These are phyloP conservation scores for Potamarius usumacintae DNA, from an alignment of 2,113 vertebrate genomes.

Conservation along the genomic window DNA sequence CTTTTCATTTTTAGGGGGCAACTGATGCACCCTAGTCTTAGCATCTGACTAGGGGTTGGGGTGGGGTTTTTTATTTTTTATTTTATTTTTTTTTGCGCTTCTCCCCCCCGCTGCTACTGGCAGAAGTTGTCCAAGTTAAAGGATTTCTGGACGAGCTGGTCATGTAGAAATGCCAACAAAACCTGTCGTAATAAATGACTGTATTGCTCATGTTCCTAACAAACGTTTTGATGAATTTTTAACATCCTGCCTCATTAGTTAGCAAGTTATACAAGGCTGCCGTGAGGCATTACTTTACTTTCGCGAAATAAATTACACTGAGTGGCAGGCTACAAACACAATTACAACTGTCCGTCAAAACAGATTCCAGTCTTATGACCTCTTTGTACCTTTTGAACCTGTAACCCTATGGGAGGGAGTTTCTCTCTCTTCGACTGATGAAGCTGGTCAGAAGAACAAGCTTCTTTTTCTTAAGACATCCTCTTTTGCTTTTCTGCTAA, in stretches of 20 bases:
- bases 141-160: not conserved
- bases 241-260: not conserved
- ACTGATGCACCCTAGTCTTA: too few species aligned
- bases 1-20: too few species aligned
- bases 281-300: not conserved
- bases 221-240: not conserved
- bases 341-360: not conserved
- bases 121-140: not conserved
- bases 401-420: too few species aligned
- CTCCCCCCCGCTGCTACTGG: not conserved
- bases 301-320: not conserved
- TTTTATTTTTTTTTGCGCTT: too few species aligned
- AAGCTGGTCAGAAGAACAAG: not conserved
- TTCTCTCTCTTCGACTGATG: not conserved
- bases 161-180: not conserved
- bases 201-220: not conserved
- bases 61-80: not conserved
- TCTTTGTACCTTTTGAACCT: not conserved
- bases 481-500: not conserved
- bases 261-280: not conserved
- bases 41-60: not conserved
- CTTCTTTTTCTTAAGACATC: too few species aligned
- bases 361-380: not conserved
- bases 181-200: not conserved
- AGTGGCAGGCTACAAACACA: not conserved